Evolutionary conservation across 2,797 vertebrate species (phyloP).

Genomic region (Miichthys miiuy): DNA sequence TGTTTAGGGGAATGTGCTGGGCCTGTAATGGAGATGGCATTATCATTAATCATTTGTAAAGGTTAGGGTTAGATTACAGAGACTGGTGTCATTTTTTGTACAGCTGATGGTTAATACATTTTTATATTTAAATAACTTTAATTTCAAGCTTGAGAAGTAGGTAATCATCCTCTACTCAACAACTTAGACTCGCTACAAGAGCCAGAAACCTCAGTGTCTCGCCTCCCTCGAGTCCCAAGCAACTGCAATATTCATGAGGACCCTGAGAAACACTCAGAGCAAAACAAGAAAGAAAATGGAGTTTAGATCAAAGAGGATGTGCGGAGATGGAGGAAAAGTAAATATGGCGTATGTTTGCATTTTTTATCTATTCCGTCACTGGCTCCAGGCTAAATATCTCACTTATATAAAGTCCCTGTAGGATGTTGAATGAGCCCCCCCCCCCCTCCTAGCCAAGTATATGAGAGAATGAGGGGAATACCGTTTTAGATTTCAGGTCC

Average conservation of each 20-base stretch:
- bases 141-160: not conserved
- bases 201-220: not conserved
- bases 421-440: slow-evolving; percentile 22
- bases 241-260: slow-evolving; percentile 64
- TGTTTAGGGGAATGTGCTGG: not conserved
- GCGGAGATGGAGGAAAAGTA: slow-evolving; percentile 28
- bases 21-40: not conserved
- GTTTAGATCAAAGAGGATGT: slow-evolving; percentile 42
- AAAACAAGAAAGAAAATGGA: slow-evolving; percentile 26
- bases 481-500: slow-evolving; percentile 52
- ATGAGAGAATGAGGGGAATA: slow-evolving; percentile 40
- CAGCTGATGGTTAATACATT: not conserved
- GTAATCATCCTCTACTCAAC: slow-evolving; percentile 1
- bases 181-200: not conserved
- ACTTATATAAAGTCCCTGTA: slow-evolving; percentile 34
- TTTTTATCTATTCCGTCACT: slow-evolving; percentile 33
- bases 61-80: not conserved
- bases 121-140: not conserved
- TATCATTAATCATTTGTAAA: not conserved
- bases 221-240: slow-evolving; percentile 22
- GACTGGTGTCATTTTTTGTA: not conserved
- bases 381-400: slow-evolving; percentile 39
- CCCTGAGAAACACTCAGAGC: slow-evolving; percentile 42
- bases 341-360: slow-evolving; percentile 40
- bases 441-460: slow-evolving; percentile 4